A percentile compares a stretch with the other conserved stretches of the same genome.
Evolutionary conservation across 2,888 invertebrate species (phyloP).

Genomic region (Noctuana brunneofusca): DNA sequence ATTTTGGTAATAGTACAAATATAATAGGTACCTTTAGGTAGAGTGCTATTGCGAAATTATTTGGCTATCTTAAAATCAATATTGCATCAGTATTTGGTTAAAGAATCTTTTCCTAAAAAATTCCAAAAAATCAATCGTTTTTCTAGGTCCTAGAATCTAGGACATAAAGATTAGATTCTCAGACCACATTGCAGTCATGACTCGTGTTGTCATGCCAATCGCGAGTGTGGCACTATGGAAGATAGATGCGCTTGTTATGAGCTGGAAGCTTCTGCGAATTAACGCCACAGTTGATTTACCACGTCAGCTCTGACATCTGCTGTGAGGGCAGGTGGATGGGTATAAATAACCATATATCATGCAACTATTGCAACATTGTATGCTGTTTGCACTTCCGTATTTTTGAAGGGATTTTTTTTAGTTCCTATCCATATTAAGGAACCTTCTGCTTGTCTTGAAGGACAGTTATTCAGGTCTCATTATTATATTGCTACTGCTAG

Average conservation of each 20-base stretch:
- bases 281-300: constrained; percentile 39
- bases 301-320: constrained; percentile 29
- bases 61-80: too few species aligned
- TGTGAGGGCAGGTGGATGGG: constrained; percentile 3
- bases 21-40: too few species aligned
- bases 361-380: background rate
- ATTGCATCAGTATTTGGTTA: too few species aligned
- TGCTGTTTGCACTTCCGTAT: background rate
- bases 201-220: constrained; percentile 76
- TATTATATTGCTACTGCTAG: too few species aligned
- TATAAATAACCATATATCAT: constrained; percentile 3
- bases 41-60: too few species aligned
- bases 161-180: background rate
- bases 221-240: constrained; percentile 37
- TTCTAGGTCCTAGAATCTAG: background rate
- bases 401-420: background rate
- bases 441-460: too few species aligned
- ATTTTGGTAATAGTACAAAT: too few species aligned
- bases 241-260: constrained; percentile 72
- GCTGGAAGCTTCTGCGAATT: constrained; percentile 60
- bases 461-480: too few species aligned
- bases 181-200: constrained; percentile 38
- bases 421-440: background rate
- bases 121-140: too few species aligned
- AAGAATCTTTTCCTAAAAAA: too few species aligned